Percentiles rank a stretch among this genome's conserved stretches.
Conservation (phyloP, 1,140 invertebrate species). For the Anastrepha ludens region DNA sequence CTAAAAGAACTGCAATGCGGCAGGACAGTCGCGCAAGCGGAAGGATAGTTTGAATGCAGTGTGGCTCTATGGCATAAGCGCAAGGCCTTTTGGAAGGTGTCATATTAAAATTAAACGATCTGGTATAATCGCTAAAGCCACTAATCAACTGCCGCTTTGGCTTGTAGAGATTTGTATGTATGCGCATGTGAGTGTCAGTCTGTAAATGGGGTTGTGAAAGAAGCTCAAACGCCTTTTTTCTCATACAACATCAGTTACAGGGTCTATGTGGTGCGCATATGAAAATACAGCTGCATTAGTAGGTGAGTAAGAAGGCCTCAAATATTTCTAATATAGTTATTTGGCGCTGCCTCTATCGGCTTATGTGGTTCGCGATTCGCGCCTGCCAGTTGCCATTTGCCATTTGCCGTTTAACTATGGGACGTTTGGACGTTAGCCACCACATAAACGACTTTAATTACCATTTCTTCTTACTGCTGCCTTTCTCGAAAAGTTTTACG, state of each 20-base stretch:
- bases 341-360: conserved; percentile 9
- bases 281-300: no score
- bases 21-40: no score
- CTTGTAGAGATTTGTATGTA: neutral
- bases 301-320: no score
- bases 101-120: conserved; percentile 55
- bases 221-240: no score
- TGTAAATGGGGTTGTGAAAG: no score
- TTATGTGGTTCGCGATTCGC: neutral
- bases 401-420: neutral
- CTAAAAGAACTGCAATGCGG: no score
- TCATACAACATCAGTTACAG: no score
- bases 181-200: neutral
- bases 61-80: neutral
- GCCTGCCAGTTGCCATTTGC: neutral
- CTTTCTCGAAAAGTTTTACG: conserved; percentile 24
- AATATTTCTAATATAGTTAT: neutral
- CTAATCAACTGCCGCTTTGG: neutral
- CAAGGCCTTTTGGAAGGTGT: conserved; percentile 26
- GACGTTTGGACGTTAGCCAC: conserved; percentile 4
- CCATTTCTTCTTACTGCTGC: conserved; percentile 30
- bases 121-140: conserved; percentile 28
- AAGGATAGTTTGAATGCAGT: neutral
- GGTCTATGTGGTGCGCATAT: no score
- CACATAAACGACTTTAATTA: conserved; percentile 46